Evolutionary conservation across 2,797 vertebrate genomes (phyloP).

Genomic region (Hippoglossus hippoglossus): DNA sequence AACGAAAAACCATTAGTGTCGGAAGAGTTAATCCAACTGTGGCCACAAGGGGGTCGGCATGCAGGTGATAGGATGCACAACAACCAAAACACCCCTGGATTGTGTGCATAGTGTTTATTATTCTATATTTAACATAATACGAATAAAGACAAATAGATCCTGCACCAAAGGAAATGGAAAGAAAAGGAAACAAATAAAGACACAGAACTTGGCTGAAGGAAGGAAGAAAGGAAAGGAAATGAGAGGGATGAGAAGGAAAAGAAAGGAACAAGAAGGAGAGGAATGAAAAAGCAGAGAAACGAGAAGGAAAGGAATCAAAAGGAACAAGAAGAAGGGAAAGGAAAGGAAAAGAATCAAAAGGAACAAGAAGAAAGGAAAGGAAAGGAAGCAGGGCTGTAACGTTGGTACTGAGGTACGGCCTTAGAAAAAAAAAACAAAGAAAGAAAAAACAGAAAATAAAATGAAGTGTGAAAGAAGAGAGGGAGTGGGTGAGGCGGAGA

Average conservation of each 20-base stretch:
- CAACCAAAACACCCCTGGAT: no score
- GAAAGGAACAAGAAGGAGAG: neutral
- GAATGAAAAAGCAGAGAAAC: neutral
- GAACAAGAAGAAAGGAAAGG: neutral
- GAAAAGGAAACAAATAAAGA: neutral
- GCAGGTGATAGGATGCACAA: no score
- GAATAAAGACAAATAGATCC: no score
- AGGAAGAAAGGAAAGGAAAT: neutral
- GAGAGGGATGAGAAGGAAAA: neutral
- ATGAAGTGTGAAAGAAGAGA: slow-evolving; percentile 64
- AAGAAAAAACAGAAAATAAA: slow-evolving; percentile 42
- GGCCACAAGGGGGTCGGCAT: no score
- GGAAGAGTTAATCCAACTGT: no score
- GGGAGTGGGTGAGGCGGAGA: slow-evolving; percentile 55
- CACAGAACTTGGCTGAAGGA: neutral
- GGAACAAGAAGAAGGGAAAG: slow-evolving; percentile 16
- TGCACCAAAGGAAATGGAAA: neutral
- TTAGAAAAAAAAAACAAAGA: slow-evolving; percentile 44
- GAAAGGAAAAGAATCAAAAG: slow-evolving; percentile 1
- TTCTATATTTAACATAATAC: no score
- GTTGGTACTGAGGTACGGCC: slow-evolving; percentile 36
- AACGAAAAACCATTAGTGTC: no score
- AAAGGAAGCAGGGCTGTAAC: slow-evolving; percentile 10
- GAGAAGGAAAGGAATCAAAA: neutral
- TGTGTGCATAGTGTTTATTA: no score